Conservation (phyloP, 2,888 invertebrate species). For the Dynastes grantii region DNA sequence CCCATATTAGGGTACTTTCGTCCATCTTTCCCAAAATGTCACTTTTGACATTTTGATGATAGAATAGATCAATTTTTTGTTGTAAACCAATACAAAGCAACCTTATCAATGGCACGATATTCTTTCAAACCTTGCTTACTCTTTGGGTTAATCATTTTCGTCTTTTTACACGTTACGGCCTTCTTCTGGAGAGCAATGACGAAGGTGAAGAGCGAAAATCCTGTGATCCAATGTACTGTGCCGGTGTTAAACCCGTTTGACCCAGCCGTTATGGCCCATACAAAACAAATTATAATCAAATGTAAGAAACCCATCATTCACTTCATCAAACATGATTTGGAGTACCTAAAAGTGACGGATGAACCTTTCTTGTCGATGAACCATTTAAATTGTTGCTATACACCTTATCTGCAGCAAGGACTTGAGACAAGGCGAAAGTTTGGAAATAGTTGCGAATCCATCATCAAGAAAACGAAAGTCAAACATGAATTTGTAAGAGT, state of each 20-base stretch:
- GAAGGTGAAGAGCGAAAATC: background rate
- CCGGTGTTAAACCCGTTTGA: conserved; percentile 27
- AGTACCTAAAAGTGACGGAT: conserved; percentile 10
- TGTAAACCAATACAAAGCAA: background rate
- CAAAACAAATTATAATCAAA: conserved; percentile 4
- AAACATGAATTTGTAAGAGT: conserved; percentile 20
- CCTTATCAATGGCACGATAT: background rate
- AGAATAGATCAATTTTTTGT: background rate
- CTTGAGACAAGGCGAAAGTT: background rate
- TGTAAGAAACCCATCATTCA: conserved; percentile 22
- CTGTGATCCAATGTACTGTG: background rate
- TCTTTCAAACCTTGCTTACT: conserved; percentile 1
- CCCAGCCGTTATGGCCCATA: background rate
- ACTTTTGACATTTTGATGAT: background rate
- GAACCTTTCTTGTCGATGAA: conserved; percentile 30
- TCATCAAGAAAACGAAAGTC: conserved; percentile 4
- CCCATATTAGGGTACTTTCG: too few relatives aligned
- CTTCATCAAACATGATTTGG: conserved; percentile 17
- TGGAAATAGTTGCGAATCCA: conserved; percentile 1
- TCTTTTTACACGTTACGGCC: background rate
- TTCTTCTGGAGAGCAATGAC: background rate
- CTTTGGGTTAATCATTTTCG: conserved; percentile 2
- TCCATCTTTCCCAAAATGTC: background rate
- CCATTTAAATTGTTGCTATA: conserved; percentile 36
- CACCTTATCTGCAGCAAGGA: conserved; percentile 11